Evolutionary conservation across 2,797 vertebrate genomes (phyloP), one percentile per base, ranked within the genome.

Genomic region (Etheostoma perlongum): DNA sequence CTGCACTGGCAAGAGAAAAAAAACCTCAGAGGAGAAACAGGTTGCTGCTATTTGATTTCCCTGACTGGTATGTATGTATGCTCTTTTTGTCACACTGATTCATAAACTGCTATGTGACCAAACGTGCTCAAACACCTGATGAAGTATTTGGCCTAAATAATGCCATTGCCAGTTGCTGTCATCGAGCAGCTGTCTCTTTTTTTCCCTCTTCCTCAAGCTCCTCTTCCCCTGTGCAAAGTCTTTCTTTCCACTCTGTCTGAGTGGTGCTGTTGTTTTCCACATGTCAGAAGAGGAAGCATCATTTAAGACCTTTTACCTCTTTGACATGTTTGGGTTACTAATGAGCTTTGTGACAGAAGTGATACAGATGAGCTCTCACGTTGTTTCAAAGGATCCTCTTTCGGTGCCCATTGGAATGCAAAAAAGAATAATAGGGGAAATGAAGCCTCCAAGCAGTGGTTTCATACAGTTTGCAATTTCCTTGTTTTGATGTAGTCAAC

Each of bases 381-480:
- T 78, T 65, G 52, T 81, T 80, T 79, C 52, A 49, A 48, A 52
- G 6, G 52, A 19, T 16, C 25, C 15, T 58, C 55, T 67, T 23
- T 73, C 66, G 52, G 30, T 42, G 27, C 52, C 82, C 67, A 61
- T 42, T 78, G 63, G 18, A 63, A 82, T 54, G 19, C 76, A 73
- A 19, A 87, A 42, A 53, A 27, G 15, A 64, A 65, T 21, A 27
- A 33, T 30, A 80, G 33, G 72, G 86, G 86, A 90, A 92, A 87
- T 89, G 61, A 92, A 87, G 81, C 78, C 85, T 88, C 36, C 44
- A 33, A 84, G 78, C 84, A 2, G 44, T 14, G 47, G 61, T 61
- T 88, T 85, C 69, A 60, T 70, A 67, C 69, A 23, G 36, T 64
- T 81, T 61, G 64, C 81, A 86, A 84, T 91, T 91, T 93, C 85